A percentile compares a stretch with the other conserved stretches of the same genome.
Evolutionary conservation across 2,113 vertebrate species (phyloP).

Genomic region (Ahaetulla prasina): DNA sequence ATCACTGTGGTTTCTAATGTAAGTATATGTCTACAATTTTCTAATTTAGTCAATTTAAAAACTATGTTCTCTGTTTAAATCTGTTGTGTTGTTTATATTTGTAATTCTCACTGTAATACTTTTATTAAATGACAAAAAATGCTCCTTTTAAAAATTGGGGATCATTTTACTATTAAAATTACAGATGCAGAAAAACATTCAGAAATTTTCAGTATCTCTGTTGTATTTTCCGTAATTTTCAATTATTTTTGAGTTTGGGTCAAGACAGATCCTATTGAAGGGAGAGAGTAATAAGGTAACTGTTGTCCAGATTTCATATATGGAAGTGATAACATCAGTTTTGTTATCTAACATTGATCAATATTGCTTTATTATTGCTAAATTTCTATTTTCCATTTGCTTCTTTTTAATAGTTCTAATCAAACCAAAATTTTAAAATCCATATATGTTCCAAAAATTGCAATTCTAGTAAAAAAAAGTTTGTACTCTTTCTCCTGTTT

Average conservation of each 20-base stretch:
- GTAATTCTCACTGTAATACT: neutral
- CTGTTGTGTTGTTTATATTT: neutral
- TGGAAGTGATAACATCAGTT: neutral
- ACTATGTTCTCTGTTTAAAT: neutral
- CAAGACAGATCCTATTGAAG: neutral
- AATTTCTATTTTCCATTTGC: neutral
- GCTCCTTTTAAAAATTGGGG: neutral
- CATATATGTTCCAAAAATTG: neutral
- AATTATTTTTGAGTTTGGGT: slow-evolving; percentile 15
- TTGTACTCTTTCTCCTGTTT: neutral
- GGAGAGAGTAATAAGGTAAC: neutral
- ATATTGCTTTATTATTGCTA: neutral
- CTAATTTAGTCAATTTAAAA: neutral
- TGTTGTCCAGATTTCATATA: neutral
- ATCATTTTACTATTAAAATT: neutral
- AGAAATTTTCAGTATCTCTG: neutral
- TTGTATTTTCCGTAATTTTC: neutral
- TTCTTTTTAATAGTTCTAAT: neutral
- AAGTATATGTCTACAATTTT: slow-evolving; percentile 64
- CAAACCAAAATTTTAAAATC: neutral
- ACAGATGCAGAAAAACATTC: neutral
- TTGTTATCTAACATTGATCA: neutral
- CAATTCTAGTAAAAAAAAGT: neutral
- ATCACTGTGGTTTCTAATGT: slow-evolving; percentile 99
- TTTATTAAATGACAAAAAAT: neutral